phyloP scores from a whole-genome alignment of 2,113 vertebrate genomes.

The Piprites chloris region DNA sequence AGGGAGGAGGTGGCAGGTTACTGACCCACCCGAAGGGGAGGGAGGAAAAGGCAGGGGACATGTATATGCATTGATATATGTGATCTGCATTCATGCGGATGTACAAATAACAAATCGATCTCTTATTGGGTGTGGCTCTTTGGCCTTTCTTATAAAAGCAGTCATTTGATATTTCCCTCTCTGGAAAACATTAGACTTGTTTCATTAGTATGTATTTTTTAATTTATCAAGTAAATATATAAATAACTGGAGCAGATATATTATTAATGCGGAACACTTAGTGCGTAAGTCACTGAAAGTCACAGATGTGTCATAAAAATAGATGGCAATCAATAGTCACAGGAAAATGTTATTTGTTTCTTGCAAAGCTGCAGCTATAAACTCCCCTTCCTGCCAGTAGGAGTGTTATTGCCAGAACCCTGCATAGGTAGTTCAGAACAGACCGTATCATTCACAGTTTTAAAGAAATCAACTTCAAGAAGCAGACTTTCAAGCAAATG shows the following conservation, averaged over 20 bases:
- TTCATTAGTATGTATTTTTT: conserved; percentile 17
- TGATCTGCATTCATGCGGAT: neutral
- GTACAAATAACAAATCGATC: neutral
- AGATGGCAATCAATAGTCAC: conserved; percentile 53
- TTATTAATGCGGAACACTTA: conserved; percentile 10
- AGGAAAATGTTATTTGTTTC: conserved; percentile 47
- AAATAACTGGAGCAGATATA: neutral
- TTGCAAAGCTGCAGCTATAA: conserved; percentile 31
- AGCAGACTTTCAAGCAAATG: neutral
- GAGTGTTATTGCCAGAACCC: neutral
- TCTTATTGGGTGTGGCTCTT: neutral
- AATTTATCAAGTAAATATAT: conserved; percentile 35
- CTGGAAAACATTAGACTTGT: neutral
- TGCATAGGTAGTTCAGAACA: neutral
- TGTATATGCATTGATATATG: neutral
- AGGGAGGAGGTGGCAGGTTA: neutral
- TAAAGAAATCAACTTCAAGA: conserved; percentile 4
- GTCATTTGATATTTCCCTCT: conserved; percentile 4
- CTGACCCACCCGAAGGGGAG: neutral
- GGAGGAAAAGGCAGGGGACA: neutral
- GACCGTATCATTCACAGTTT: neutral
- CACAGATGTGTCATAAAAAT: conserved; percentile 21
- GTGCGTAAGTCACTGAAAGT: conserved; percentile 10
- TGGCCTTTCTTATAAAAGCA: neutral
- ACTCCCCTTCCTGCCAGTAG: neutral